Evolutionary conservation across 2,797 vertebrate genomes (phyloP), one percentile per base, ranked within the genome.

Genomic region (Hylomyscus alleni): DNA sequence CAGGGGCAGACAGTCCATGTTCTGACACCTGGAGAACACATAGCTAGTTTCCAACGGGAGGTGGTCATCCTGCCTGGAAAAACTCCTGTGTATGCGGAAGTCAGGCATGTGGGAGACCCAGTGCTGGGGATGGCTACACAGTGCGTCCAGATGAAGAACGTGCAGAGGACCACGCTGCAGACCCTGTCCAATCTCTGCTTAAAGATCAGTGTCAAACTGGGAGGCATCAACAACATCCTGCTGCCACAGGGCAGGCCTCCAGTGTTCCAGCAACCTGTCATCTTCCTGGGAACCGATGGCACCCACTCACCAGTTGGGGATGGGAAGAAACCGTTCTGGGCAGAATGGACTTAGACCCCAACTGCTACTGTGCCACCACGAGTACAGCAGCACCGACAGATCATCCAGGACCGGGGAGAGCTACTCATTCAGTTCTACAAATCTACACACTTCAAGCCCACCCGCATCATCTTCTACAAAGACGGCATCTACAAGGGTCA

Each of bases 391-490:
- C 99, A 99, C 96, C 99, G 99, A 12, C 99, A 99, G 97, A 99
- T 99, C 98, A 99, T 99, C 98, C 99, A 99, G 97, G 99, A 99
- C 97, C 97, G 99, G 98, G 99, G 99, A 29, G 99, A 99, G 98
- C 97, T 99, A 67, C 99, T 99, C 13, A 99, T 99, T 97, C 99
- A 99, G 97, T 99, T 99, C 98, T 99, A 99, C 98, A 99, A 99
- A 97, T 99, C 99, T 6, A 99, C 99, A 0, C 99, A 99, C 93
- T 99, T 99, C 98, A 99, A 99, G 98, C 99, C 99, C 83, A 99
- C 99, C 0, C 99, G 99, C 47, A 99, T 99, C 80, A 99, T 99
- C 98, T 99, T 99, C 99, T 99, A 99, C 98, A 99, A 99, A 0
- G 99, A 99, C 1, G 99, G 52, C 0, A 99, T 99, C 96, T 99